Evolutionary conservation across 2,113 vertebrate genomes (phyloP).

Genomic region (Campylorhamphus procurvoides): DNA sequence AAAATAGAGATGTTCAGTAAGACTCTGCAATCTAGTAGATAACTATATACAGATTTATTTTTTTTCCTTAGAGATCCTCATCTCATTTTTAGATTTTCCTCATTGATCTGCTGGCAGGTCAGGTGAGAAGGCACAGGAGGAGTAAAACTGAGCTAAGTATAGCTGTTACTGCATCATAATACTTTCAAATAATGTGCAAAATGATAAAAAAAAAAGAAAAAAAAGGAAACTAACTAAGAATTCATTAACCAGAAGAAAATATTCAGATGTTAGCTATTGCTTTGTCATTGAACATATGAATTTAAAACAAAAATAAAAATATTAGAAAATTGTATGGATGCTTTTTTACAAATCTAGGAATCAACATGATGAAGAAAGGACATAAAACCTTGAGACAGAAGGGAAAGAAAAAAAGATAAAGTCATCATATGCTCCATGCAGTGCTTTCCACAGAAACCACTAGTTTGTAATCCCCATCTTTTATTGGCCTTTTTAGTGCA

Average conservation of each 20-base stretch:
- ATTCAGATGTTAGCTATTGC: not conserved
- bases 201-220: not conserved
- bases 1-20: not conserved
- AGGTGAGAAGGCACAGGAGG: not conserved
- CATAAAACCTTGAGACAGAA: not conserved
- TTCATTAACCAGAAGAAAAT: not conserved
- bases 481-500: not conserved
- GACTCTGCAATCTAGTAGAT: not conserved
- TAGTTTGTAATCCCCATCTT: not conserved
- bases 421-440: not conserved
- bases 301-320: not conserved
- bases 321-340: not conserved
- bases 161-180: not conserved
- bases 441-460: not conserved
- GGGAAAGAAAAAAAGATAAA: not conserved
- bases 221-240: not conserved
- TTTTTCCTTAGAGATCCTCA: not conserved
- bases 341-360: not conserved
- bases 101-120: not conserved
- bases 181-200: not conserved
- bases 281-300: not conserved
- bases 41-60: not conserved
- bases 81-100: not conserved
- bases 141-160: not conserved
- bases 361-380: not conserved